These are phyloP conservation scores for Lepetodrilus schrolli DNA, from an alignment of 2,888 invertebrate genomes.

Conservation along the genomic window DNA sequence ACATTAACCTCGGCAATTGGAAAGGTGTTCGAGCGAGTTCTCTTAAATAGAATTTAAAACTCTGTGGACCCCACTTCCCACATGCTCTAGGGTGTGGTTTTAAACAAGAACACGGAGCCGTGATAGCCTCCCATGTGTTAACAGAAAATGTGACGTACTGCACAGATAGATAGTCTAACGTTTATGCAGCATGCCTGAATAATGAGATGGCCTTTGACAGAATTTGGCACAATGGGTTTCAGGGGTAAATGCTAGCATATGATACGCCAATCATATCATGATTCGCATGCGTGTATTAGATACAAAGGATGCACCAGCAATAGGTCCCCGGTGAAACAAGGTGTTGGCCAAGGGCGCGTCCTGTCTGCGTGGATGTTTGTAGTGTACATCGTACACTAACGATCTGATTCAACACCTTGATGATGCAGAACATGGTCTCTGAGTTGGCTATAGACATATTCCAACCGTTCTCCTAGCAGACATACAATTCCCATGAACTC, in stretches of 20 bases:
- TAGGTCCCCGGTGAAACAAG: neutral
- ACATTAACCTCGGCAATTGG: neutral
- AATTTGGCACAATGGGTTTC: neutral
- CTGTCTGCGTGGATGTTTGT: neutral
- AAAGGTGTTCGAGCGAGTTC: neutral
- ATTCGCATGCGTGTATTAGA: neutral
- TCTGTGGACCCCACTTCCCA: neutral
- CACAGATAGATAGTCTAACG: neutral
- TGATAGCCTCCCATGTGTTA: neutral
- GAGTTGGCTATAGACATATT: neutral
- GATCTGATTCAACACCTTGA: neutral
- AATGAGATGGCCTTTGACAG: neutral
- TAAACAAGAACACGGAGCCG: neutral
- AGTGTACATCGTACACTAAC: neutral
- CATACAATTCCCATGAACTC: neutral
- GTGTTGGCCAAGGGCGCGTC: neutral
- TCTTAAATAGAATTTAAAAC: neutral
- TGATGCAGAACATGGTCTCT: neutral
- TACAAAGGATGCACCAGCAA: neutral
- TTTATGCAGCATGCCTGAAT: neutral
- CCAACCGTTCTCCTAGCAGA: neutral
- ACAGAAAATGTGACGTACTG: neutral
- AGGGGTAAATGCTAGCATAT: neutral
- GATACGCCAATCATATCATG: neutral
- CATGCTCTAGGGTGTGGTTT: slow-evolving; percentile 1